Percentiles rank a stretch among this genome's conserved stretches.
Evolutionary conservation across 2,888 invertebrate genomes (phyloP).

Genomic region (Callyntrura sp.): DNA sequence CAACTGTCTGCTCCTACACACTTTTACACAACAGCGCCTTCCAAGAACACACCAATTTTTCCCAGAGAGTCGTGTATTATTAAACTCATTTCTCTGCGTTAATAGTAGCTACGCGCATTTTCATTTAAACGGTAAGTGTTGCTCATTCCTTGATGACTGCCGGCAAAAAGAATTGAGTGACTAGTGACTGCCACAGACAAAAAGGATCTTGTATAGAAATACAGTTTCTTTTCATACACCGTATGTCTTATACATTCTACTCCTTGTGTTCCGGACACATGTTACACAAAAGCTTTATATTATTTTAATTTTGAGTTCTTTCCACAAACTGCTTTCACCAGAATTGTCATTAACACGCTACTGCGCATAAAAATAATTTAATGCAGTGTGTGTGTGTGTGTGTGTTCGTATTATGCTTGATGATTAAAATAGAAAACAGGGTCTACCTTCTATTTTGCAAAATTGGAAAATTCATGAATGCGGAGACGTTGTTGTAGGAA

Average conservation of each 20-base stretch:
- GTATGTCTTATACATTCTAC: background rate
- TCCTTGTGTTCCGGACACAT: background rate
- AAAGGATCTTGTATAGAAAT: too few relatives aligned
- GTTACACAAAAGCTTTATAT: background rate
- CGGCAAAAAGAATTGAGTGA: background rate
- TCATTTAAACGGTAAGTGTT: constrained; percentile 1
- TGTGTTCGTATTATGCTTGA: background rate
- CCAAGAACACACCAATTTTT: constrained; percentile 42
- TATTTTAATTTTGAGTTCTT: background rate
- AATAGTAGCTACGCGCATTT: constrained; percentile 33
- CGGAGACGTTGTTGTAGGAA: background rate
- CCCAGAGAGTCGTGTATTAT: background rate
- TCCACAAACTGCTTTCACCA: background rate
- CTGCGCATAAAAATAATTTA: background rate
- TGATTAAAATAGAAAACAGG: background rate
- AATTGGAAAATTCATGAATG: background rate
- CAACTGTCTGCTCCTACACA: background rate
- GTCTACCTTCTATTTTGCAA: background rate
- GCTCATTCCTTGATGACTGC: background rate
- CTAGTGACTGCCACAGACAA: background rate
- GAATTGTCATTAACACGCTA: background rate
- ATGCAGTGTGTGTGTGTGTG: background rate
- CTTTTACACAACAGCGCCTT: constrained; percentile 22
- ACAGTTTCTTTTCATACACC: too few relatives aligned
- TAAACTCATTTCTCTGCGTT: constrained; percentile 10